Conservation (phyloP, 2,113 vertebrate genomes). For the Hyperoodon ampullatus region DNA sequence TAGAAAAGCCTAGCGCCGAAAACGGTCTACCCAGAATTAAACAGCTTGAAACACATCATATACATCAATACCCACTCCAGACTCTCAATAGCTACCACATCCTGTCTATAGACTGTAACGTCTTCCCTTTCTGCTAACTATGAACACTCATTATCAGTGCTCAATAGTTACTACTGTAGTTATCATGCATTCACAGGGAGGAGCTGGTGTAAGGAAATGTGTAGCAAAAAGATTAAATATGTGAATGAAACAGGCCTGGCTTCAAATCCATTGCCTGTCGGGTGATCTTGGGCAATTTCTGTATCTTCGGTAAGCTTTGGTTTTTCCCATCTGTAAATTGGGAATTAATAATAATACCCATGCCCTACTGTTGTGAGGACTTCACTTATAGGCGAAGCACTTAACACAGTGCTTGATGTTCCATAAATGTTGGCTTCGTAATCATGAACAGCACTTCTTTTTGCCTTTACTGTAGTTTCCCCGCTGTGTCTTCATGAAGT, state of each 20-base stretch:
- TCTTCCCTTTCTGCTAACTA: neutral
- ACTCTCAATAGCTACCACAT: neutral
- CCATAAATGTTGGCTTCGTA: neutral
- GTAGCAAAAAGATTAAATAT: neutral
- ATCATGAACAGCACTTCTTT: neutral
- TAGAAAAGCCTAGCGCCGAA: neutral
- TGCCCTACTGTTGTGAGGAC: neutral
- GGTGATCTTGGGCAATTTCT: neutral
- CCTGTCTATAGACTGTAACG: neutral
- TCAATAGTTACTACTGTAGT: neutral
- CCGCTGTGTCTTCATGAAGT: neutral
- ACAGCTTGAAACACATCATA: neutral
- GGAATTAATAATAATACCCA: neutral
- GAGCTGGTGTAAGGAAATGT: neutral
- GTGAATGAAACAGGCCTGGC: neutral
- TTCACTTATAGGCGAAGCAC: neutral
- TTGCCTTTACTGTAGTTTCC: neutral
- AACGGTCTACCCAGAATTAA: conserved; percentile 60
- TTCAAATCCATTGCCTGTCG: neutral
- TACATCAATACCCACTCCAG: neutral
- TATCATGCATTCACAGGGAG: neutral
- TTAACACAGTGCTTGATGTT: neutral
- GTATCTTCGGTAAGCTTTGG: neutral
- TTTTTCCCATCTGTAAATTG: neutral
- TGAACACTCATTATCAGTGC: neutral